phyloP scores from a whole-genome alignment of 2,113 vertebrate species.

The Gnathonemus echidnorhynchus region DNA sequence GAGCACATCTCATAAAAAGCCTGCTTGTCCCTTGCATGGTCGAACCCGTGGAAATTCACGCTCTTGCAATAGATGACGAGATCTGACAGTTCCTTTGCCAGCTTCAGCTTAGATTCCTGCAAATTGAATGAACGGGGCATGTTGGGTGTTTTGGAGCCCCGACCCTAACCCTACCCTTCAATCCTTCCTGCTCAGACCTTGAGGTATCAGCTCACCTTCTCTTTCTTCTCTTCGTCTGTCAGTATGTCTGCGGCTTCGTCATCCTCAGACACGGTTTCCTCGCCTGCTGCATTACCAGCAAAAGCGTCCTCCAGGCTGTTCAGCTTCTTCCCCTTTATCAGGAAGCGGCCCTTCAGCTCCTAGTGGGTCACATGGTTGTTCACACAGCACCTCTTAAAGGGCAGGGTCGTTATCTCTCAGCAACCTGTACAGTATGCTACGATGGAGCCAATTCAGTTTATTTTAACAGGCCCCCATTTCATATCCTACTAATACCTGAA shows the following conservation, averaged over 20 bases:
- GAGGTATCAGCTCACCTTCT: conserved; percentile 33
- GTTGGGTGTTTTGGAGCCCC: not conserved
- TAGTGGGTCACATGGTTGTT: conserved; percentile 34
- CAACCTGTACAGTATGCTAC: not conserved
- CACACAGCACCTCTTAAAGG: not conserved
- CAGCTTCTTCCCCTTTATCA: conserved; percentile 88
- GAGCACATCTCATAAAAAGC: conserved; percentile 88
- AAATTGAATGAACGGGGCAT: conserved; percentile 8
- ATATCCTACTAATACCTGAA: not conserved
- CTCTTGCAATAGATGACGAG: conserved; percentile 88
- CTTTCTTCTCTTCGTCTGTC: conserved; percentile 44
- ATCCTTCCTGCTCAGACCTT: not conserved
- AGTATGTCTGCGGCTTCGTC: conserved; percentile 75
- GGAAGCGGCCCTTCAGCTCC: conserved; percentile 86
- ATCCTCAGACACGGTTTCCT: conserved; percentile 79
- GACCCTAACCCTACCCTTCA: not conserved
- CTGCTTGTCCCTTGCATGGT: conserved; percentile 53
- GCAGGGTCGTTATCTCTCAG: not conserved
- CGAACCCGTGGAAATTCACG: conserved; percentile 77
- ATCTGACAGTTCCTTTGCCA: conserved; percentile 83
- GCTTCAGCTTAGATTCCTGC: conserved; percentile 66
- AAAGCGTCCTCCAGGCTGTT: conserved; percentile 67
- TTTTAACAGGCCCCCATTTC: not conserved
- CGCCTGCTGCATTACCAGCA: conserved; percentile 34
- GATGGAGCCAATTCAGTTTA: not conserved